These are phyloP conservation scores for Varroa destructor DNA, from an alignment of 1,140 invertebrate genomes.

Conservation along the genomic window DNA sequence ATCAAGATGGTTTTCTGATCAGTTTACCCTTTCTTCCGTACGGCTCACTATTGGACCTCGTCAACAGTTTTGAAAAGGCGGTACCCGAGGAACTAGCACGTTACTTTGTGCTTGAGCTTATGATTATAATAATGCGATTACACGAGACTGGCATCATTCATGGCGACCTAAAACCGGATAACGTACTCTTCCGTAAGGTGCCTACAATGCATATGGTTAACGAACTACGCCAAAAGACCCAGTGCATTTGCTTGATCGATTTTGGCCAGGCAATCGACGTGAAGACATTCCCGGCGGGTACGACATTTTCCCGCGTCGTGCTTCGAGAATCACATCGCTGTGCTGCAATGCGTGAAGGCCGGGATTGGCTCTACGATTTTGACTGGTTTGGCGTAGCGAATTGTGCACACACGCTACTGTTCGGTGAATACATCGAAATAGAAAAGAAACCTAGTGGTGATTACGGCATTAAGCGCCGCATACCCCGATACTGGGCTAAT, in stretches of 20 bases:
- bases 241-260: constrained; percentile 64
- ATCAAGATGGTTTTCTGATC: neutral
- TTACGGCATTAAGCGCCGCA: neutral
- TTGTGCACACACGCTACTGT: constrained; percentile 66
- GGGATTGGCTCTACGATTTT: constrained; percentile 77
- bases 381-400: constrained; percentile 75
- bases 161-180: constrained; percentile 93
- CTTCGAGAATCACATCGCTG: constrained; percentile 63
- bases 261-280: constrained; percentile 80
- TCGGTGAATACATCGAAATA: constrained; percentile 74
- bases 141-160: constrained; percentile 83
- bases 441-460: constrained; percentile 43
- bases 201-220: constrained; percentile 38
- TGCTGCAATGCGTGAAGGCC: constrained; percentile 68
- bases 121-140: constrained; percentile 71
- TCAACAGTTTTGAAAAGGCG: constrained; percentile 33
- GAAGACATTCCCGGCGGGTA: constrained; percentile 59
- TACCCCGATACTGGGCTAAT: constrained; percentile 1
- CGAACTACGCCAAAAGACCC: constrained; percentile 42
- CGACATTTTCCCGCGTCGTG: constrained; percentile 59
- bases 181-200: constrained; percentile 64
- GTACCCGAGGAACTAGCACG: constrained; percentile 53
- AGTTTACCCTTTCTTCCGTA: constrained; percentile 11
- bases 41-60: constrained; percentile 37
- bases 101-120: constrained; percentile 69